Base-by-base conservation (phyloP, 2,113 vertebrate genomes). In the Lamprologus speciosus region DNA sequence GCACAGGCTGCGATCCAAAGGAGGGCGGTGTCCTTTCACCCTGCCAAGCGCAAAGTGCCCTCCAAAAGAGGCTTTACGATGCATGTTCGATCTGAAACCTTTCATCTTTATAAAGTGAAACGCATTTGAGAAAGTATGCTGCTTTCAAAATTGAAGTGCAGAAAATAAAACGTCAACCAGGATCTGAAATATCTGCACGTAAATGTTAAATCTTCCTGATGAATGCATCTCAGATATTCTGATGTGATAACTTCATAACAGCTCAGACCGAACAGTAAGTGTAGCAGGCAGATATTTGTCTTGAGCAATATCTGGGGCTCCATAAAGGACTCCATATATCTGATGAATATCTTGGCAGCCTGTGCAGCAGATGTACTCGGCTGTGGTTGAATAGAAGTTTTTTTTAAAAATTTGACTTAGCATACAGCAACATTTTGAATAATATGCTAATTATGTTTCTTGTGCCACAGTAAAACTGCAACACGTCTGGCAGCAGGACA, bases 391-490 rank as follows among this genome's bases (percentile, higher is more conserved):
- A 75, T 19, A 0, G 23, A 3, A 3, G 8, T 1, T 50, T 47
- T 75, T 60, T 54, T 8, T 3, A 0, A 0, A 37, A 19, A 47
- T 26, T 75, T 0, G 6, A 28, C 23, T 50, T 31, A 26, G 42
- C 21, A 73, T 5, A 28, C 3, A 14, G 21, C 42, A 78, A 50
- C 17, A 50, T 78, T 31, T 50, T 19, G 16, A 28, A 78, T 78
- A 50, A 73, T 17, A 73, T 45, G 68, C 37, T 42, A 70, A 42
- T 75, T 2, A 19, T 45, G 21, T 73, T 3, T 73, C 14, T 73
- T 9, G 21, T 47, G 8, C 37, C 5, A 23, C n/a, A 42, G 5
- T 26, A 28, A 47, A 75, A 28, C 40, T 17, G 68, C 42, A 50
- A 3, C 4, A 26, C 1, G 2, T 45, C 37, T 47, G 68, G 40